phyloP scores from a whole-genome alignment of 2,888 invertebrate genomes.

The Hedya salicella region DNA sequence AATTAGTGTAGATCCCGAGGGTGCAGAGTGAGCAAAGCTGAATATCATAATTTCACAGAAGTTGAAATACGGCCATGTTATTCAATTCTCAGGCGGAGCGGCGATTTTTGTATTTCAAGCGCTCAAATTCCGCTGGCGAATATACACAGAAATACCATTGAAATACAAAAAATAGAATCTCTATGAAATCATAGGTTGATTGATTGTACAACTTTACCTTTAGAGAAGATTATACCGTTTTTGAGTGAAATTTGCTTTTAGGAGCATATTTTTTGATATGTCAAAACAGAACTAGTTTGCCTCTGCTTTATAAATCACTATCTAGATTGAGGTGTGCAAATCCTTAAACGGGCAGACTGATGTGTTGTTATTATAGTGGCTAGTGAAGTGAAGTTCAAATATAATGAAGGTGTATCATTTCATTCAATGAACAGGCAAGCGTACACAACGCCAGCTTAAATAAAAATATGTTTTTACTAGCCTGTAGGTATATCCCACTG shows the following conservation, averaged over 20 bases:
- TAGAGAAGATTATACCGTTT: not conserved
- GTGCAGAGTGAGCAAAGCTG: slow-evolving; percentile 7
- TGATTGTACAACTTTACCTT: no score
- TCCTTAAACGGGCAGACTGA: no score
- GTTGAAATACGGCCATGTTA: slow-evolving; percentile 9
- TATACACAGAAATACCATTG: not conserved
- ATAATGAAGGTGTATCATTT: not conserved
- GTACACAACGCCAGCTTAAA: not conserved
- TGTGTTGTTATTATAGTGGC: no score
- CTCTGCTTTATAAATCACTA: no score
- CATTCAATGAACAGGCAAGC: not conserved
- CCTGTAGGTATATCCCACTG: no score
- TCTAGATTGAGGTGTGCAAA: no score
- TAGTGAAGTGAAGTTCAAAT: not conserved
- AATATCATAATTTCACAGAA: slow-evolving; percentile 7
- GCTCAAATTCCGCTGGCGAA: not conserved
- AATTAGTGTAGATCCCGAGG: slow-evolving; percentile 16
- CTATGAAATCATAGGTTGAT: no score
- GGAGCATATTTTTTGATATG: no score
- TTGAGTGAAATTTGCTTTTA: not conserved
- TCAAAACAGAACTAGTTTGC: no score
- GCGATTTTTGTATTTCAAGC: not conserved
- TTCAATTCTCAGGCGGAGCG: not conserved
- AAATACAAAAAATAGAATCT: not conserved
- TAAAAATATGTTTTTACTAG: slow-evolving; percentile 9